Percentiles rank a stretch among this genome's conserved stretches.
Evolutionary conservation across 2,888 invertebrate species (phyloP).

Genomic region (Carpatolechia fugitivella): DNA sequence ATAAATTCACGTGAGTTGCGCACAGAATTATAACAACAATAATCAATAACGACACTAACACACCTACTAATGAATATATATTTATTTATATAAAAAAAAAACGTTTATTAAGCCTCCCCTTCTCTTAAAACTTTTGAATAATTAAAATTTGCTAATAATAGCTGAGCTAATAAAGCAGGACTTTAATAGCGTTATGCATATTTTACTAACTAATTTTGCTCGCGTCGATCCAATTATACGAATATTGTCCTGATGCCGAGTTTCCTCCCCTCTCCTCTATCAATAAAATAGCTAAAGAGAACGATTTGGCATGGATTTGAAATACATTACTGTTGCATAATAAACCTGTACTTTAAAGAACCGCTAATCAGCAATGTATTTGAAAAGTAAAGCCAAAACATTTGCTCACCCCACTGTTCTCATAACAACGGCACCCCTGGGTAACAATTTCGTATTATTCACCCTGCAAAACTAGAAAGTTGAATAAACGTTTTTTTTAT

Average conservation of each 20-base stretch:
- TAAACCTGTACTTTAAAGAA: too few relatives aligned
- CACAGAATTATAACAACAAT: too few relatives aligned
- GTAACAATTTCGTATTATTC: conserved; percentile 43
- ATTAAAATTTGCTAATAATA: conserved; percentile 50
- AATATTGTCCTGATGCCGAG: conserved; percentile 28
- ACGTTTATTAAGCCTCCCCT: conserved; percentile 10
- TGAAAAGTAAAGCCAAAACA: not conserved
- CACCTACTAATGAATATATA: not conserved
- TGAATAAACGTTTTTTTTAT: conserved; percentile 2
- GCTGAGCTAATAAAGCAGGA: conserved; percentile 39
- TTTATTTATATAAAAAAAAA: not conserved
- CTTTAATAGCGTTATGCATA: conserved; percentile 60
- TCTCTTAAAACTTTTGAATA: conserved; percentile 34
- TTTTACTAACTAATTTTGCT: conserved; percentile 63
- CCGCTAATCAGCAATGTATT: too few relatives aligned
- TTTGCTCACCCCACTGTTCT: not conserved
- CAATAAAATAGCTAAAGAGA: too few relatives aligned
- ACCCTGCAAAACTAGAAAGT: conserved; percentile 37
- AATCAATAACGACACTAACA: too few relatives aligned
- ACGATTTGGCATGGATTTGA: not conserved
- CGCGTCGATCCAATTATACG: conserved; percentile 60
- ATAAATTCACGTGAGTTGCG: too few relatives aligned
- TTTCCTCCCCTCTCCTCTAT: too few relatives aligned
- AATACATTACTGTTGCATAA: not conserved
- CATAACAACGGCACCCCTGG: conserved; percentile 29